Percentiles rank a stretch among this genome's conserved stretches.
Evolutionary conservation across 1,140 invertebrate species (phyloP).

Genomic region (Eumeta japonica): DNA sequence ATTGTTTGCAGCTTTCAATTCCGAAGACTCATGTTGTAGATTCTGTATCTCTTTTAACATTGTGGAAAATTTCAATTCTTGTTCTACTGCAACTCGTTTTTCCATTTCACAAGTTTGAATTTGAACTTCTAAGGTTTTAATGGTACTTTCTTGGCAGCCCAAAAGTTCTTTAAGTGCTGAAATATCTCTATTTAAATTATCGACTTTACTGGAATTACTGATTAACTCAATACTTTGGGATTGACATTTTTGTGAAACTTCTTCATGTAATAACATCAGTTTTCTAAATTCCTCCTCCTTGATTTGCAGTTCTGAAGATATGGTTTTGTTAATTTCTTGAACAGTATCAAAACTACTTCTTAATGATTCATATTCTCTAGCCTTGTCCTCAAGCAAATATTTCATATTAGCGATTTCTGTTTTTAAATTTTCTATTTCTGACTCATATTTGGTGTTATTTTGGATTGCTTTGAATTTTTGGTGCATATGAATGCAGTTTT

Average conservation of each 20-base stretch:
- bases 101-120: slow-evolving; percentile 9
- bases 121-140: slow-evolving; percentile 16
- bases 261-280: slow-evolving; percentile 16
- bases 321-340: slow-evolving; percentile 13
- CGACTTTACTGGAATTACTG: slow-evolving; percentile 16
- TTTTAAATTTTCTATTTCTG: slow-evolving; percentile 22
- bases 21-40: slow-evolving; percentile 19
- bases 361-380: neutral
- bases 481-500: no score
- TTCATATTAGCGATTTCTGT: slow-evolving; percentile 18
- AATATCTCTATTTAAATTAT: slow-evolving; percentile 25
- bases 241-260: slow-evolving; percentile 24
- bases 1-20: slow-evolving; percentile 29
- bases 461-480: no score
- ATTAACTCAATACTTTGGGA: slow-evolving; percentile 28
- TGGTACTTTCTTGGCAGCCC: slow-evolving; percentile 15
- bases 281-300: slow-evolving; percentile 18
- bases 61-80: slow-evolving; percentile 6
- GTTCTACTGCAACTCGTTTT: slow-evolving; percentile 10
- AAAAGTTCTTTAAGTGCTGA: slow-evolving; percentile 20
- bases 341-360: slow-evolving; percentile 5
- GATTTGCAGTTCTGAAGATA: slow-evolving; percentile 13
- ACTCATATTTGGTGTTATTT: no score
- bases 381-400: neutral
- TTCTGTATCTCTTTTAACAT: slow-evolving; percentile 5